Conservation (phyloP, 2,888 invertebrate species). For the Archaeoteleia sp. region DNA sequence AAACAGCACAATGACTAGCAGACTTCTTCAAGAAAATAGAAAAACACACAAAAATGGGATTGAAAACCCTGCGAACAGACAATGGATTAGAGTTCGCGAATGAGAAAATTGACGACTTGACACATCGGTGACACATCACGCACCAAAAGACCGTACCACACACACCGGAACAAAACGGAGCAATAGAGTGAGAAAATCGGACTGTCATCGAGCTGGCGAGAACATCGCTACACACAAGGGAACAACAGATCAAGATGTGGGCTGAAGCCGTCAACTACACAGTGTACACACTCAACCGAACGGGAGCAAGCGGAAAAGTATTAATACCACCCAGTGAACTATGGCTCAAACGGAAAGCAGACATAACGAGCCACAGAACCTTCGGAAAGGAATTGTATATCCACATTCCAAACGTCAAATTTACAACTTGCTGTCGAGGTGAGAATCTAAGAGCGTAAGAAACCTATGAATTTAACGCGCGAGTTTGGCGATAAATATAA, state of each 20-base stretch:
- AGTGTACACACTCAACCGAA: conserved; percentile 11
- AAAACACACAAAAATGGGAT: conserved; percentile 15
- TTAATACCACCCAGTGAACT: conserved; percentile 8
- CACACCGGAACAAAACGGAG: conserved; percentile 47
- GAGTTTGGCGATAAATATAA: no score
- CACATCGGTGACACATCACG: conserved; percentile 14
- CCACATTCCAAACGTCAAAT: no score
- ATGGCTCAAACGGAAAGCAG: conserved; percentile 15
- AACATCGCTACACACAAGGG: conserved; percentile 7
- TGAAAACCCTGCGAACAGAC: conserved; percentile 30
- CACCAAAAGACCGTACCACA: conserved; percentile 40
- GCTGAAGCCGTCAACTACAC: conserved; percentile 17
- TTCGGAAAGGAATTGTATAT: conserved; percentile 40
- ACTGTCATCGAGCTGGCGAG: conserved; percentile 45
- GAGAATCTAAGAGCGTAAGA: no score
- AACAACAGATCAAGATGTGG: conserved; percentile 9
- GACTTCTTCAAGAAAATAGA: conserved; percentile 24
- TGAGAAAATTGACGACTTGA: conserved; percentile 21
- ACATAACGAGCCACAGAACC: conserved; percentile 6
- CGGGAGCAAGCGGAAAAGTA: conserved; percentile 21
- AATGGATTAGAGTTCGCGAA: conserved; percentile 48
- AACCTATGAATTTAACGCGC: no score
- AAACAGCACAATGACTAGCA: conserved; percentile 13
- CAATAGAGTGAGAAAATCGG: conserved; percentile 44
- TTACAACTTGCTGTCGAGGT: no score